Base-by-base conservation (phyloP, 1,140 invertebrate species). In the Trachymyrmex cornetzi region DNA sequence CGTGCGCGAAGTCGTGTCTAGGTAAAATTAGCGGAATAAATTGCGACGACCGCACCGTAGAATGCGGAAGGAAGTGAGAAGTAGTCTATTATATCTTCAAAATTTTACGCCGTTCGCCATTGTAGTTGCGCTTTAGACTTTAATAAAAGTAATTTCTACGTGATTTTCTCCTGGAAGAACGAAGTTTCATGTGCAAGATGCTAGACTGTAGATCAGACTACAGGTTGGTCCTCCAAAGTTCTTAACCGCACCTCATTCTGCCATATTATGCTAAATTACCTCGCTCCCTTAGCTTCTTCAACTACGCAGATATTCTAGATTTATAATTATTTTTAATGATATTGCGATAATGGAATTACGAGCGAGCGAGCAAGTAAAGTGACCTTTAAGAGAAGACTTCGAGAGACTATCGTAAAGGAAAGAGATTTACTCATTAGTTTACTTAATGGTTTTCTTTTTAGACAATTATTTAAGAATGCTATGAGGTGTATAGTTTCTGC, bases 131-230 rank as follows among this genome's bases (percentile, higher is more conserved):
- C 14, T 55, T 64, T 66, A 14, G 22, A 22, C n/a, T 69, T 69
- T 55, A 67, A 80, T 69, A 63, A 80, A 55, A 80, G 63, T 24
- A 19, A 11, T 67, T 57, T 80, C 48, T 38, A 38, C 22, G 14
- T 48, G 44, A 14, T 80, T 22, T 38, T 53, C 53, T 44, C 0
- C 9, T 16, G 61, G 27, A 66, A 48, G 22, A 19, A 38, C 19
- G 3, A 66, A 79, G 61, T 80, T 80, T 11, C 16, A 4, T 61
- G 19, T 19, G n/a, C 7, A 67, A 80, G 27, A 67, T 67, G n/a
- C 9, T n/a, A 80, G 48, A 50, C 44, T 30, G 16, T 14, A 63
- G 19, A 53, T 80, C 14, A 63, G 7, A 48, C 24, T 22, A 44
- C 38, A 3, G n/a, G 3, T n/a, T n/a, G 27, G 19, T 12, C 7